A percentile compares a stretch with the other conserved stretches of the same genome.
These are phyloP conservation scores for Tyto alba DNA, from an alignment of 2,113 vertebrate genomes.

Conservation along the genomic window DNA sequence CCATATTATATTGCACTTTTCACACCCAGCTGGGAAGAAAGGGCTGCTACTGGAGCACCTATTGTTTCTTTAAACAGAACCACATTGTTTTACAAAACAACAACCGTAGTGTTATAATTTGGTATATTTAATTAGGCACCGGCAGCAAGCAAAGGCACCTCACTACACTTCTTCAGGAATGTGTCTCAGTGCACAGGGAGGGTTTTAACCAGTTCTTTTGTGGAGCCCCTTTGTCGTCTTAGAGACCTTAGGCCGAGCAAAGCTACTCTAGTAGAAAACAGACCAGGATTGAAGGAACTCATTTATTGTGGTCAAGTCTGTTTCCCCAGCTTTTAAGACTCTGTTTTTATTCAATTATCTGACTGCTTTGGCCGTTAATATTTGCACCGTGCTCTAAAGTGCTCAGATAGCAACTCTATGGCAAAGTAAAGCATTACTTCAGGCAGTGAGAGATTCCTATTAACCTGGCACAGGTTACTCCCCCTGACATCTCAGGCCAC, in stretches of 20 bases:
- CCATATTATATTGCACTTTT: not conserved
- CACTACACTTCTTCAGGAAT: not conserved
- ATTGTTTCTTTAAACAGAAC: not conserved
- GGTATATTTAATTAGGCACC: not conserved
- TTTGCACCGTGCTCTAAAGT: not conserved
- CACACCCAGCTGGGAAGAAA: not conserved
- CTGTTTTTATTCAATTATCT: not conserved
- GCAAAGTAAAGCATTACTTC: not conserved
- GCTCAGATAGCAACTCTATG: not conserved
- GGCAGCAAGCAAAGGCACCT: not conserved
- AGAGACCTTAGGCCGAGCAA: not conserved
- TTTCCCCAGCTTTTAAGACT: not conserved
- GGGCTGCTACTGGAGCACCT: not conserved
- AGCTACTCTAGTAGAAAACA: not conserved
- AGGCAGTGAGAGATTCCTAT: not conserved
- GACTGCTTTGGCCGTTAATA: not conserved
- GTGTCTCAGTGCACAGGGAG: not conserved
- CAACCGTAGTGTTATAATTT: not conserved
- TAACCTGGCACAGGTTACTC: not conserved
- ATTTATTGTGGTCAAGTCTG: not conserved
- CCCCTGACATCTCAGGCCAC: not conserved
- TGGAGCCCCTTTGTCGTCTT: not conserved
- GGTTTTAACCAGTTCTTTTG: not conserved
- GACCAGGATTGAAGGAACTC: not conserved
- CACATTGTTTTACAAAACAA: not conserved